Conservation (phyloP, 1,140 invertebrate species). For the Ceratosolen fusciceps region DNA sequence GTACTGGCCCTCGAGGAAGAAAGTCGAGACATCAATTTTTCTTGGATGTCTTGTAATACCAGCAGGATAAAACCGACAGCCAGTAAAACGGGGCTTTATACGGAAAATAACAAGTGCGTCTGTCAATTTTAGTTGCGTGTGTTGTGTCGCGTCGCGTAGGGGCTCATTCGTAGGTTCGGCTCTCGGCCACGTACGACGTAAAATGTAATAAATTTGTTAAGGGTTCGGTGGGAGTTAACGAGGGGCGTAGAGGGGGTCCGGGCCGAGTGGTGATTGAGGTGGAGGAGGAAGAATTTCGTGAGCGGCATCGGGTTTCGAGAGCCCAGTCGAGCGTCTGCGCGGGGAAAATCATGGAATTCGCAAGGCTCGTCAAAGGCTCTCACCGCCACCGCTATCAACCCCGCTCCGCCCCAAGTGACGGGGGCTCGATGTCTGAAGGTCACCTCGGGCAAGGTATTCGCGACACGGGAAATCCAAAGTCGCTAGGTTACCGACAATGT, state of each 20-base stretch:
- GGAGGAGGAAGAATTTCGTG: background rate
- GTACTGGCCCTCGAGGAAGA: too few species aligned
- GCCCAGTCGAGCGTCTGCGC: background rate
- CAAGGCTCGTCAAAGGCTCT: background rate
- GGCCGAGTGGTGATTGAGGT: too few species aligned
- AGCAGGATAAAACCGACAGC: too few species aligned
- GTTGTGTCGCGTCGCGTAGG: too few species aligned
- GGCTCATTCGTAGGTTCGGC: too few species aligned
- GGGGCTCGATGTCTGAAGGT: background rate
- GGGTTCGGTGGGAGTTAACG: background rate
- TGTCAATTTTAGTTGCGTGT: background rate
- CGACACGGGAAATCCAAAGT: background rate
- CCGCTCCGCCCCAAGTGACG: too few species aligned
- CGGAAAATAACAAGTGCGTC: background rate
- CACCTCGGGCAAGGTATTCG: background rate
- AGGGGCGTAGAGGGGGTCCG: too few species aligned
- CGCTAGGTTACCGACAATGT: too few species aligned
- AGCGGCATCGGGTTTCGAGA: background rate
- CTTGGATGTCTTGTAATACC: too few species aligned
- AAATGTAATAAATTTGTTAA: conserved; percentile 3
- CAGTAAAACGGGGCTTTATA: too few species aligned
- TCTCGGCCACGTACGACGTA: background rate
- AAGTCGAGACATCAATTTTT: too few species aligned
- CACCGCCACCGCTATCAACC: too few species aligned
- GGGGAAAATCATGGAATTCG: background rate